Conservation (phyloP, 53 echinoderm and acorn worm species). For the Crossaster papposus region DNA sequence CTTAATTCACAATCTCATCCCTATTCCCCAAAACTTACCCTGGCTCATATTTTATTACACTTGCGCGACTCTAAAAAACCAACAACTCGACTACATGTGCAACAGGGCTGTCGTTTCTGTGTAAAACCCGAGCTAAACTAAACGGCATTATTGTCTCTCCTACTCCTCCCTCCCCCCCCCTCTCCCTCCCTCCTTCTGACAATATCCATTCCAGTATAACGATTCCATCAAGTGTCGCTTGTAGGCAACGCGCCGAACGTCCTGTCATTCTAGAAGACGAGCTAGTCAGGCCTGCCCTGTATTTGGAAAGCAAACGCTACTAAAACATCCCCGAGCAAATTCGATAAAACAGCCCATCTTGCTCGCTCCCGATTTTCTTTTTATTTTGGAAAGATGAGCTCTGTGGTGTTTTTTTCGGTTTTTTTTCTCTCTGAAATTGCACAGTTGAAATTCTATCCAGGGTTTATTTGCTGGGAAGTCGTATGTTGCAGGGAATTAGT, state of each 20-base stretch:
- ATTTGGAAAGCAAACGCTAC: background rate
- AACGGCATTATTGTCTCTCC: slow-evolving; percentile 4
- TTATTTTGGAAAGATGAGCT: background rate
- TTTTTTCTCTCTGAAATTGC: background rate
- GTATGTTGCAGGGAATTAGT: background rate
- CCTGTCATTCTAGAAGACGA: background rate
- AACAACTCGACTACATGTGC: too few species aligned
- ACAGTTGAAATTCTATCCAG: background rate
- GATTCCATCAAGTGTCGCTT: slow-evolving; percentile 5
- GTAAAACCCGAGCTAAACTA: background rate
- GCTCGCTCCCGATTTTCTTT: background rate
- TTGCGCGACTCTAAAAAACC: too few species aligned
- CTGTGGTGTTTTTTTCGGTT: background rate
- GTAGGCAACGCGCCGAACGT: background rate
- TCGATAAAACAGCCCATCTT: background rate
- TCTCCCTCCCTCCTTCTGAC: background rate
- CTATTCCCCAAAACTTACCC: too few species aligned
- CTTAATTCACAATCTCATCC: too few species aligned
- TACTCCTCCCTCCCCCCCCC: too few species aligned
- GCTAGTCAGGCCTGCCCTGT: background rate
- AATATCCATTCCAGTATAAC: slow-evolving; percentile 19
- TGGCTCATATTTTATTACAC: too few species aligned
- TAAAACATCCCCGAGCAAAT: slow-evolving; percentile 1
- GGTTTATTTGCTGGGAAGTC: background rate
- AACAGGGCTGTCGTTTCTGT: too few species aligned